These are phyloP conservation scores for Zaprionus inermis DNA, from an alignment of 1,140 invertebrate species.

Conservation along the genomic window DNA sequence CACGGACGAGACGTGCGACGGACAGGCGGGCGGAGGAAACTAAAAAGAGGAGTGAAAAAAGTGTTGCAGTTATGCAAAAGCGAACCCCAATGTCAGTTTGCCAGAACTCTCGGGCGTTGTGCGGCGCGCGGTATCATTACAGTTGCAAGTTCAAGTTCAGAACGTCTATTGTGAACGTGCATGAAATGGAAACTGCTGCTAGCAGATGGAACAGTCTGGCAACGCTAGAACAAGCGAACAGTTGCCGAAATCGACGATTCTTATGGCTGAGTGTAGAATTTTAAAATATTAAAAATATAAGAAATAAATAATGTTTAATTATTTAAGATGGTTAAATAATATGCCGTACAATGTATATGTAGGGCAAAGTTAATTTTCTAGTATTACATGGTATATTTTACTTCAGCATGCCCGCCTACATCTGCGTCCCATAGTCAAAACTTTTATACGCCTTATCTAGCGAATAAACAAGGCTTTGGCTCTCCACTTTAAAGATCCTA, in stretches of 20 bases:
- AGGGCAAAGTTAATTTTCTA: too few species aligned
- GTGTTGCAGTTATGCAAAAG: constrained; percentile 39
- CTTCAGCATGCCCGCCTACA: not conserved
- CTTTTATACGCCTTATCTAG: not conserved
- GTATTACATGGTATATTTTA: not conserved
- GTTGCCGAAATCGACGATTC: too few species aligned
- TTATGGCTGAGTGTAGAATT: too few species aligned
- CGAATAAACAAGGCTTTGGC: not conserved
- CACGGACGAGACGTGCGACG: constrained; percentile 42
- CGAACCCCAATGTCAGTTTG: constrained; percentile 38
- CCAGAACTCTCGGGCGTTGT: not conserved
- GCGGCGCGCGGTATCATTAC: constrained; percentile 60
- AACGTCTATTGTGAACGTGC: constrained; percentile 32
- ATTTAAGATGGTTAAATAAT: too few species aligned
- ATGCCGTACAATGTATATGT: too few species aligned
- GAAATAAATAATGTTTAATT: too few species aligned
- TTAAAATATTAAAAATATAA: too few species aligned
- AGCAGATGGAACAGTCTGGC: constrained; percentile 9
- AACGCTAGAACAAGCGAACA: not conserved
- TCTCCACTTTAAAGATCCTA: not conserved
- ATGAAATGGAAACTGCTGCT: constrained; percentile 58
- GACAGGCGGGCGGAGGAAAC: constrained; percentile 17
- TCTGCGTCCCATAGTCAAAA: not conserved
- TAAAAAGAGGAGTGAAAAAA: constrained; percentile 15
- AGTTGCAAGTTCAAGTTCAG: constrained; percentile 79